Conservation (phyloP, 2,113 vertebrate species). For the Lethenteron reissneri region DNA sequence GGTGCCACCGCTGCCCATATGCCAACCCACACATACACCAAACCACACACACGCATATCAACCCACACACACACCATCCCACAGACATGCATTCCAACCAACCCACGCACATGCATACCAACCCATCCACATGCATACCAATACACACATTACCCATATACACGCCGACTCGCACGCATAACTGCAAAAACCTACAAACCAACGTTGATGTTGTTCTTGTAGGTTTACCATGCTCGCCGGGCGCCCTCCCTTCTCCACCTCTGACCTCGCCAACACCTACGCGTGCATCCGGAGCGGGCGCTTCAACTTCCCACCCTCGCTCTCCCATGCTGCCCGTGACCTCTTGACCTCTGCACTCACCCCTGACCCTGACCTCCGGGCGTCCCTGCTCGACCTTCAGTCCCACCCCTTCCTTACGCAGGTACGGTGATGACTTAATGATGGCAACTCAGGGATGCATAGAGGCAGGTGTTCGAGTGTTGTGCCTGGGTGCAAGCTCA, state of each 20-base stretch:
- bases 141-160: background rate
- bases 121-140: background rate
- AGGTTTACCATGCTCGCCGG: conserved; percentile 92
- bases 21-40: background rate
- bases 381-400: conserved; percentile 68
- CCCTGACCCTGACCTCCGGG: conserved; percentile 52
- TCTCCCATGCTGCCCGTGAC: conserved; percentile 54
- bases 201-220: conserved; percentile 1
- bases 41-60: background rate
- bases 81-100: background rate
- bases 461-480: no score
- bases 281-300: conserved; percentile 83
- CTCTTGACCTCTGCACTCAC: conserved; percentile 55
- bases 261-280: conserved; percentile 89
- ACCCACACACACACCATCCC: background rate
- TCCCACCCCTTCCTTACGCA: conserved; percentile 84
- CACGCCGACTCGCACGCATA: background rate
- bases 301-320: conserved; percentile 47
- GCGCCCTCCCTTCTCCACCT: conserved; percentile 78
- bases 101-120: background rate
- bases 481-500: no score
- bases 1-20: no score
- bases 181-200: background rate
- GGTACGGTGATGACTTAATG: conserved; percentile 20
- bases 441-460: no score